phyloP scores from a whole-genome alignment of 2,113 vertebrate genomes.

The Anolis carolinensis region DNA sequence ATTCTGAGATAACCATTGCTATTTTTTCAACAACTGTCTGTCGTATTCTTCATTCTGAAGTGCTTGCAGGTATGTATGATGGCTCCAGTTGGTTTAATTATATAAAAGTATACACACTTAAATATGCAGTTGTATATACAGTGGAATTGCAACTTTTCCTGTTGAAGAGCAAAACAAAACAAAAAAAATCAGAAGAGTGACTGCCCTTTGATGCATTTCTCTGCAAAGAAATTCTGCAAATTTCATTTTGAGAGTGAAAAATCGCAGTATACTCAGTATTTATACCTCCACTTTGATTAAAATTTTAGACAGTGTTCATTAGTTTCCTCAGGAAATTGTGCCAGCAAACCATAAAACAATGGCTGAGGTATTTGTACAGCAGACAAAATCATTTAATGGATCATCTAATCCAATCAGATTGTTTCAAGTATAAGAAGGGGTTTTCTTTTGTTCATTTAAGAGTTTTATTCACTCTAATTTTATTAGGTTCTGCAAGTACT shows the following conservation, averaged over 20 bases:
- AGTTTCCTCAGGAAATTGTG: neutral
- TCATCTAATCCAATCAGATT: conserved; percentile 16
- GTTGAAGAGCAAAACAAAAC: neutral
- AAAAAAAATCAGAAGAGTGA: neutral
- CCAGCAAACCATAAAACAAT: neutral
- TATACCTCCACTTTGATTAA: neutral
- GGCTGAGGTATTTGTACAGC: conserved; percentile 6
- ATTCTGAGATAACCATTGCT: neutral
- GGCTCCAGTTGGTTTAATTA: neutral
- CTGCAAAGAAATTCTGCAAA: neutral
- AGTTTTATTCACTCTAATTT: conserved; percentile 12
- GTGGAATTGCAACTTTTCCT: neutral
- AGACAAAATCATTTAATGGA: conserved; percentile 13
- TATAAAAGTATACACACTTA: neutral
- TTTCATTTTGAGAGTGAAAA: neutral
- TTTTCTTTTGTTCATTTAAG: neutral
- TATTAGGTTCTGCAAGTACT: neutral
- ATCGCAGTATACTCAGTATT: neutral
- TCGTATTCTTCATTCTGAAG: neutral
- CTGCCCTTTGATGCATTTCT: neutral
- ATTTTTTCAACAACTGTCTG: neutral
- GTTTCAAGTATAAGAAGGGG: neutral
- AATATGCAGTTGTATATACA: too few relatives aligned
- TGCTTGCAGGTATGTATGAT: neutral
- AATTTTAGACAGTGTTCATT: neutral